phyloP scores from a whole-genome alignment of 2,113 vertebrate genomes.

The Dicrurus megarhynchus region DNA sequence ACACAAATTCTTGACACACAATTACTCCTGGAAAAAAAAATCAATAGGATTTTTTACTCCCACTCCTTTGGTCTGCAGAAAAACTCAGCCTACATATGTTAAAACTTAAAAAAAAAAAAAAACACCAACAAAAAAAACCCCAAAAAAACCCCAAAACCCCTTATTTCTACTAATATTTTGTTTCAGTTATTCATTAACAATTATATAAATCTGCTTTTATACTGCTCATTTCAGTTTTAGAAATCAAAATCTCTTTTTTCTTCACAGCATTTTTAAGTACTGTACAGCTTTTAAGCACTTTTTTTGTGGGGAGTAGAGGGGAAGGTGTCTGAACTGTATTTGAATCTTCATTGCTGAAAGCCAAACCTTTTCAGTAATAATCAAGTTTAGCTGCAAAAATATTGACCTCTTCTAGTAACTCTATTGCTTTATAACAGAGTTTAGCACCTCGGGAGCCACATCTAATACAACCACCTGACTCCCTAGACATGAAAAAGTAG shows the following conservation, averaged over 20 bases:
- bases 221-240: neutral
- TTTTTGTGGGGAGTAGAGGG: accelerated
- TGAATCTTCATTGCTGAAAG: neutral
- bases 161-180: neutral
- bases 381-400: neutral
- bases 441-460: neutral
- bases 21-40: neutral
- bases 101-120: neutral
- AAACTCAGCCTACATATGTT: neutral
- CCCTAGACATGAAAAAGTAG: neutral
- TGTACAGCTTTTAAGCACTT: neutral
- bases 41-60: neutral
- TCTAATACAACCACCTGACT: neutral
- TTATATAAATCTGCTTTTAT: neutral
- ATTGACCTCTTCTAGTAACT: neutral
- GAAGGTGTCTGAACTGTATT: neutral
- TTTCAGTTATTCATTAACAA: neutral
- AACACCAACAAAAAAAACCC: no score
- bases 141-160: no score
- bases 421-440: neutral
- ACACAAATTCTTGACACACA: neutral
- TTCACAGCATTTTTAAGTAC: neutral
- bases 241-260: neutral
- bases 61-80: neutral
- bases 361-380: neutral